phyloP scores from a whole-genome alignment of 2,888 invertebrate genomes.

The Lomographa bimaculata region DNA sequence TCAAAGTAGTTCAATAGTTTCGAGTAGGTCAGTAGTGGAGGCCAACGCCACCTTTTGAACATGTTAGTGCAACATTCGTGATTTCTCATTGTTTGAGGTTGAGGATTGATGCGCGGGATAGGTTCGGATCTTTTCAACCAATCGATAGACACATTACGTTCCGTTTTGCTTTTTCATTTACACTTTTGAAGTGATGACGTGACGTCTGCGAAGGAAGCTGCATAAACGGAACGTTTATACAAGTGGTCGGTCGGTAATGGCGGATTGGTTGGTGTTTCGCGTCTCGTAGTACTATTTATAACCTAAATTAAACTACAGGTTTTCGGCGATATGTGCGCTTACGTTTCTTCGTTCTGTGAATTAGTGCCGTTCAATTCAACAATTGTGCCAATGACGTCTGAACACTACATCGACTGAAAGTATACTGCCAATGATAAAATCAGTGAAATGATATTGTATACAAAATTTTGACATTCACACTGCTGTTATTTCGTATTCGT shows the following conservation, averaged over 20 bases:
- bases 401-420: constrained; percentile 73
- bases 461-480: constrained; percentile 83
- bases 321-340: constrained; percentile 84
- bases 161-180: constrained; percentile 48
- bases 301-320: constrained; percentile 84
- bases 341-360: constrained; percentile 79
- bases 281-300: constrained; percentile 84
- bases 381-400: constrained; percentile 78
- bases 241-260: constrained; percentile 80
- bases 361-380: constrained; percentile 77
- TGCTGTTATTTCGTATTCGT: constrained; percentile 82
- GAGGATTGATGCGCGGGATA: background rate
- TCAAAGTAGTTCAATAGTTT: constrained; percentile 15
- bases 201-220: constrained; percentile 63
- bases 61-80: constrained; percentile 24
- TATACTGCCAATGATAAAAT: constrained; percentile 69
- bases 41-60: constrained; percentile 34
- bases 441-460: constrained; percentile 83
- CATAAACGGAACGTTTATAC: constrained; percentile 59
- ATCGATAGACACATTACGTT: constrained; percentile 27
- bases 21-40: constrained; percentile 15
- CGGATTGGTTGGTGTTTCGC: constrained; percentile 82
- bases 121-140: constrained; percentile 16
- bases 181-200: constrained; percentile 69
- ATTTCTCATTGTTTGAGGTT: constrained; percentile 4